These are phyloP conservation scores for Torymus tubicola DNA, from an alignment of 2,888 invertebrate genomes.

Conservation along the genomic window DNA sequence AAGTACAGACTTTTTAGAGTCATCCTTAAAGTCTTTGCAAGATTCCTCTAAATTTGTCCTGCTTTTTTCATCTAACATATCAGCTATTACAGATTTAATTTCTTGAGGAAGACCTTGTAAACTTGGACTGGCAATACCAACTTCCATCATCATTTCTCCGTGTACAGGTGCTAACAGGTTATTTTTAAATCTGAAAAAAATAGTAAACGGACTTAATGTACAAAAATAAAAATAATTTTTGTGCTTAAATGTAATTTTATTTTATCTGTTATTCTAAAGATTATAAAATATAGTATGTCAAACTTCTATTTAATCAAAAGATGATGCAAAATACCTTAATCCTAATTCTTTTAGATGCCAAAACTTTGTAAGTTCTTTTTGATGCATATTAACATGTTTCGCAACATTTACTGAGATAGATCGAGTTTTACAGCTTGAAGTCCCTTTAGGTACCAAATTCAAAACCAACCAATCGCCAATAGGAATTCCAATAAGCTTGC, in stretches of 20 bases:
- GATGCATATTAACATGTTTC: slow-evolving; percentile 52
- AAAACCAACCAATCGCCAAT: slow-evolving; percentile 68
- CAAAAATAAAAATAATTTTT: too few relatives aligned
- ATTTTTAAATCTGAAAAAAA: slow-evolving; percentile 79
- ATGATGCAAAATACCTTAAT: slow-evolving; percentile 30
- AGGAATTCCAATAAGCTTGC: slow-evolving; percentile 69
- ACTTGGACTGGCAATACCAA: slow-evolving; percentile 72
- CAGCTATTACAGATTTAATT: slow-evolving; percentile 62
- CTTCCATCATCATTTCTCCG: slow-evolving; percentile 77
- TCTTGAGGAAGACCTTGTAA: slow-evolving; percentile 75
- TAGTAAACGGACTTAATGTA: too few relatives aligned
- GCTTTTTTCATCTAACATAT: slow-evolving; percentile 39
- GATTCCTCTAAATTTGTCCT: slow-evolving; percentile 38
- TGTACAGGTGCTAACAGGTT: slow-evolving; percentile 79
- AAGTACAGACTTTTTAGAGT: background rate
- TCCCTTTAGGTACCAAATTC: slow-evolving; percentile 64
- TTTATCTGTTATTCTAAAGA: background rate
- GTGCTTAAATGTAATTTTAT: too few relatives aligned
- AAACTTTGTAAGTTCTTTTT: slow-evolving; percentile 44
- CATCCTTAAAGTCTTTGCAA: slow-evolving; percentile 17
- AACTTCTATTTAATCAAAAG: slow-evolving; percentile 7
- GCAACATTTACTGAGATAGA: slow-evolving; percentile 42
- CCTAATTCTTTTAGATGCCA: slow-evolving; percentile 57
- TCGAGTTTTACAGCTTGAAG: slow-evolving; percentile 29
- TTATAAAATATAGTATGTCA: background rate